Base-by-base conservation (phyloP, 1,140 invertebrate species). In the Drusus annulatus region DNA sequence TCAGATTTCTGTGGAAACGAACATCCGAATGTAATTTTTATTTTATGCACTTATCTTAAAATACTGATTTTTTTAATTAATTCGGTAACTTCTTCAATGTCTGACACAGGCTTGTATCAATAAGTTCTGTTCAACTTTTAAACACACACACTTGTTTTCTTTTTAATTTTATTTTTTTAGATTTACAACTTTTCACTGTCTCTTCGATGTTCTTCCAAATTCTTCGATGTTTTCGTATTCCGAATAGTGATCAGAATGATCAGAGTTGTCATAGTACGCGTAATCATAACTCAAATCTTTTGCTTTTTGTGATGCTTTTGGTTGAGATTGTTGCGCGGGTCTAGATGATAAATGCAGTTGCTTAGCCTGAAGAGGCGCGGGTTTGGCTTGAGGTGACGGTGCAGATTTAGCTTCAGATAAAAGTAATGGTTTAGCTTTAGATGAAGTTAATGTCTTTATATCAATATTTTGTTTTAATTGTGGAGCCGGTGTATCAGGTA, bases 201-300 rank as follows among this genome's bases (percentile, higher is more conserved):
- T 82, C 54, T 76, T 84, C 16, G 82, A 79, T 63, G 90, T 91
- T 87, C 86, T 90, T 74, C 87, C 89, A 81, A 91, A 91, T 84
- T 91, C 90, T 84, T 90, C 87, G 86, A 90, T 88, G 76, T 88
- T 86, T 76, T 90, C 90, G 78, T 90, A 90, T 85, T 91, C 90
- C 36, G 89, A 87, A 81, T 91, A 90, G 16, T 89, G 90, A 28
- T 45, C 36, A 45, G 36, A 45, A 45, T 45, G 36, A 45, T 89
- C 86, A 21, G 90, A 88, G 10, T 88, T 88, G 77, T 93, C 93
- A 80, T 93, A 93, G 84, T 93, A 93, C 8, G 92, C 92, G 82
- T 93, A 93, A 83, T 93, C 93, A 77, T 93, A 93, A 83, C 92
- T 93, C 31, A 87, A 90, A 83, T 93, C 91, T 84, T 93, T 92